These are phyloP conservation scores for Nephotettix cincticeps DNA, from an alignment of 1,140 invertebrate species.

Conservation along the genomic window DNA sequence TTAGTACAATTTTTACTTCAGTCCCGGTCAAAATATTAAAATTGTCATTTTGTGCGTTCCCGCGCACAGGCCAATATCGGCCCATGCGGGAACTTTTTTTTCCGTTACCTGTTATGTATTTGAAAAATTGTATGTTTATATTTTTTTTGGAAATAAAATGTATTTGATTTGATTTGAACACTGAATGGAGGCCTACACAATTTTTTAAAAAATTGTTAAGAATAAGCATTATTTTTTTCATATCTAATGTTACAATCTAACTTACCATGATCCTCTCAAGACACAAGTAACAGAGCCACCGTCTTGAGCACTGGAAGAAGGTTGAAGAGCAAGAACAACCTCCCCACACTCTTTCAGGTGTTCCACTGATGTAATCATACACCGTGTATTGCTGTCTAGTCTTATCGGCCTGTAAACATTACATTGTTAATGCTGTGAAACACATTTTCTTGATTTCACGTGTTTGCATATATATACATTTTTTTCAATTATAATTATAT, in stretches of 20 bases:
- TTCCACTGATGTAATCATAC: constrained; percentile 3
- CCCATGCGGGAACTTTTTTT: too few relatives aligned
- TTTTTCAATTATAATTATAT: not conserved
- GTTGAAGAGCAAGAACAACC: not conserved
- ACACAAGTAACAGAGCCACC: not conserved
- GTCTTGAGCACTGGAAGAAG: not conserved
- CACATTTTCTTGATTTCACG: too few relatives aligned
- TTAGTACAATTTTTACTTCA: not conserved
- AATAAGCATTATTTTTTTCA: not conserved
- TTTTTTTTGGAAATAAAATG: too few relatives aligned
- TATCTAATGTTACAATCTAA: not conserved
- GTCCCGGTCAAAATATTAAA: not conserved
- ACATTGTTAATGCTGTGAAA: not conserved
- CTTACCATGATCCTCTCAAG: not conserved
- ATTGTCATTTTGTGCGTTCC: not conserved
- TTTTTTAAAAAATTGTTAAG: not conserved
- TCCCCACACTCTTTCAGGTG: not conserved
- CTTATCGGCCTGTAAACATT: not conserved
- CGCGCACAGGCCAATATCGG: too few relatives aligned
- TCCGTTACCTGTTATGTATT: too few relatives aligned
- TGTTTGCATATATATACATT: too few relatives aligned
- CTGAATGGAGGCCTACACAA: too few relatives aligned
- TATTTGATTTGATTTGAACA: not conserved
- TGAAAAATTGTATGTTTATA: too few relatives aligned
- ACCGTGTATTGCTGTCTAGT: not conserved